Conservation (phyloP, 2,113 vertebrate species). For the Notarius lentiginosus region DNA sequence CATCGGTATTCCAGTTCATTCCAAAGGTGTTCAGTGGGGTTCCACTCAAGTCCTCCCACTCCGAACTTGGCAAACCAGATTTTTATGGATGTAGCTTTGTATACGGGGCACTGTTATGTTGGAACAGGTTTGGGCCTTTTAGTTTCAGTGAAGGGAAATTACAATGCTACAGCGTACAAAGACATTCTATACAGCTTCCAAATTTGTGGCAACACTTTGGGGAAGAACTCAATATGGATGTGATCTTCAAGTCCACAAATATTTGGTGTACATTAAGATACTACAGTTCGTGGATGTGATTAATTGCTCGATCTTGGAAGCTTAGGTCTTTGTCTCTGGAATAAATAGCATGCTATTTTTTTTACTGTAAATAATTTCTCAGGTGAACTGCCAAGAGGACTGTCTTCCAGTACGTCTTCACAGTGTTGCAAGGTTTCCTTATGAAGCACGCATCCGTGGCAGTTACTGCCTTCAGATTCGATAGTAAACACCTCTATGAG, state of each 20-base stretch:
- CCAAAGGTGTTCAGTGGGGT: background rate
- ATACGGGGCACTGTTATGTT: background rate
- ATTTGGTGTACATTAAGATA: background rate
- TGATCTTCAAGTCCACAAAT: background rate
- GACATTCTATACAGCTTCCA: background rate
- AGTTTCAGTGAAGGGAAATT: background rate
- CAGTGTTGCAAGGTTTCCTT: background rate
- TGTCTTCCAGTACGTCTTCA: background rate
- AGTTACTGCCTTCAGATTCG: conserved; percentile 13
- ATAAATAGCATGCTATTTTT: background rate
- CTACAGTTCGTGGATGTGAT: background rate
- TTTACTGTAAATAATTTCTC: background rate
- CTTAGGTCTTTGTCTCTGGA: background rate
- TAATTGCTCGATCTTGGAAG: background rate
- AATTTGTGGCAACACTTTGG: background rate
- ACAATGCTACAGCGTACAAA: background rate
- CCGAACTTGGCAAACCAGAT: background rate
- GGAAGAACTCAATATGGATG: background rate
- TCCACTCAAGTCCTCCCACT: background rate
- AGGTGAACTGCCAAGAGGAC: background rate
- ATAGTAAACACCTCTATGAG: conserved; percentile 3
- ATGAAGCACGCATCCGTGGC: background rate
- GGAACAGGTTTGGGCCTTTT: background rate
- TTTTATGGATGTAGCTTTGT: background rate
- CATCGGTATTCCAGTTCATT: background rate